Evolutionary conservation across 2,888 invertebrate species (phyloP).

Genomic region (Trachelus iudaicus): DNA sequence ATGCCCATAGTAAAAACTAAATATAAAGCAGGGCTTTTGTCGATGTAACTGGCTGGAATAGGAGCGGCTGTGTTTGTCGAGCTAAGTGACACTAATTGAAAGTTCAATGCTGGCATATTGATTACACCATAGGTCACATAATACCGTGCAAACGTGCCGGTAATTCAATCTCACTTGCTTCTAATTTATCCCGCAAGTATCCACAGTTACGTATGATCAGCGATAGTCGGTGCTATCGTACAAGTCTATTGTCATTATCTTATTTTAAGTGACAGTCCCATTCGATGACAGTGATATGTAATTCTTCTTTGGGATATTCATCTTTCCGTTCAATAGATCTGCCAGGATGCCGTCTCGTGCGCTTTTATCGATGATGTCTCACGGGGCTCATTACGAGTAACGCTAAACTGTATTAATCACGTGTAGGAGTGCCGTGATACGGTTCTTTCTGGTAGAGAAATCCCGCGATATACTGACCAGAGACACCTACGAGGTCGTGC

Average conservation of each 20-base stretch:
- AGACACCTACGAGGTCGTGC: background rate
- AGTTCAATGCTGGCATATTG: slow-evolving; percentile 59
- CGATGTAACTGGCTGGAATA: slow-evolving; percentile 38
- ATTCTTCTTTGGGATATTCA: background rate
- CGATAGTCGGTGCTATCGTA: background rate
- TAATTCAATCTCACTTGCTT: slow-evolving; percentile 49
- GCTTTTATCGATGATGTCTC: no score
- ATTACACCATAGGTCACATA: slow-evolving; percentile 50
- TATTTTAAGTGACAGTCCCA: background rate
- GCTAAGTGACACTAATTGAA: slow-evolving; percentile 65
- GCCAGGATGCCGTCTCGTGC: background rate
- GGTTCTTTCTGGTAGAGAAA: background rate
- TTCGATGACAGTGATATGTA: no score
- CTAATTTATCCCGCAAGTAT: slow-evolving; percentile 39
- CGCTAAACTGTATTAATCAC: background rate
- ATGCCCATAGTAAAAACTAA: slow-evolving; percentile 14
- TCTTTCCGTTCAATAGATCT: background rate
- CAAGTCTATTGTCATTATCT: background rate
- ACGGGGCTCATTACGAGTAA: no score
- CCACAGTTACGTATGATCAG: background rate
- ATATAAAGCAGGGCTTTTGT: slow-evolving; percentile 17
- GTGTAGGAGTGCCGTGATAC: background rate
- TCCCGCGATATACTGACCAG: background rate
- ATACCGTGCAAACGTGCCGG: slow-evolving; percentile 43
- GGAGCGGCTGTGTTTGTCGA: slow-evolving; percentile 60